Evolutionary conservation across 2,797 vertebrate species (phyloP).

Genomic region (Cetoscarus ocellatus): DNA sequence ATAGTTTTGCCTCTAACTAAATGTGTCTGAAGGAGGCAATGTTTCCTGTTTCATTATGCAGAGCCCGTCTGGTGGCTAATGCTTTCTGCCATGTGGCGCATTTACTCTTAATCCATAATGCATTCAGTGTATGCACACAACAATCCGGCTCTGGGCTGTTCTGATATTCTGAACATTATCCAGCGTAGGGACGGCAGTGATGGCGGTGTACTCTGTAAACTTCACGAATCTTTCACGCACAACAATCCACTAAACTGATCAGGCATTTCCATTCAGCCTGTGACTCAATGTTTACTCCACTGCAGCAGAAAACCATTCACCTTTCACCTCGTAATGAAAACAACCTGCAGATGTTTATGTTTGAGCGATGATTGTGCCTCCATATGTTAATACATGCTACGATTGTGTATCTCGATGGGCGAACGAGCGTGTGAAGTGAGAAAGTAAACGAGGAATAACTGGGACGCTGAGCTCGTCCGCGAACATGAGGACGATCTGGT

Average conservation of each 20-base stretch:
- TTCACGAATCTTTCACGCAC: neutral
- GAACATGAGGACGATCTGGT: constrained; percentile 45
- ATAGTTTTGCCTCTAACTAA: constrained; percentile 13
- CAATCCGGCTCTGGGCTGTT: neutral
- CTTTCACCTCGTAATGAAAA: constrained; percentile 36
- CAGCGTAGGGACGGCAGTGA: neutral
- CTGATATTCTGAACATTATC: neutral
- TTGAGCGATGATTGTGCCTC: constrained; percentile 17
- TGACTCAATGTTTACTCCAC: neutral
- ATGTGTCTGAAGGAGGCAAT: constrained; percentile 3
- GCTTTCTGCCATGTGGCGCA: constrained; percentile 25
- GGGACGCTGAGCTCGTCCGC: constrained; percentile 45
- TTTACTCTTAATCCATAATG: constrained; percentile 20
- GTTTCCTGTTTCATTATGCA: constrained; percentile 23
- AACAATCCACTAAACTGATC: neutral
- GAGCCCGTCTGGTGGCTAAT: constrained; percentile 18
- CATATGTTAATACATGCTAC: neutral
- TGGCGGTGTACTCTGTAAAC: neutral
- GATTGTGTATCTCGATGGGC: neutral
- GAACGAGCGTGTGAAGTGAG: constrained; percentile 3
- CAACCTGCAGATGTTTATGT: constrained; percentile 23
- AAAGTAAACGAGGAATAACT: neutral
- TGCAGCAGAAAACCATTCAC: constrained; percentile 6
- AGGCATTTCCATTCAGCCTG: constrained; percentile 4
- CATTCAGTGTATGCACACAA: constrained; percentile 9